Conservation (phyloP, 2,797 vertebrate species). For the Siniperca undulata region DNA sequence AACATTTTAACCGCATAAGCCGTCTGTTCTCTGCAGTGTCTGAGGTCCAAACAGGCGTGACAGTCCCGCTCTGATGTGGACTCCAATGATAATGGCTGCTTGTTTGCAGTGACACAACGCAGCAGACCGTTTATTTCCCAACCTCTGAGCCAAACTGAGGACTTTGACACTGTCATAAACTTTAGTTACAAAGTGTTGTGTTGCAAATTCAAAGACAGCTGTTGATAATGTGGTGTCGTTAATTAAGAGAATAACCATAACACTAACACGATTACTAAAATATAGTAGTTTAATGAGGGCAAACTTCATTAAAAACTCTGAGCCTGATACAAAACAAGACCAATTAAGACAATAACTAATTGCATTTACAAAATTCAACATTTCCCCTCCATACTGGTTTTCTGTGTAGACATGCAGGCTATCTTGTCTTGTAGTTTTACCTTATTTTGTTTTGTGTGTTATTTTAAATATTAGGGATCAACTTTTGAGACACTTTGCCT, state of each 20-base stretch:
- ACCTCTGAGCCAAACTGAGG: not conserved
- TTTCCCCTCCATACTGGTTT: not conserved
- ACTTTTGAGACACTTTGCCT: not conserved
- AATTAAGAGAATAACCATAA: not conserved
- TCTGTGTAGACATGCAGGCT: not conserved
- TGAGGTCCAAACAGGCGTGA: too few species aligned
- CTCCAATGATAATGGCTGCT: not conserved
- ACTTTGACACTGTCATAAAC: conserved; percentile 10
- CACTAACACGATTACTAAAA: not conserved
- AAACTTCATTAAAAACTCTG: not conserved
- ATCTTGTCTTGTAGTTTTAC: not conserved
- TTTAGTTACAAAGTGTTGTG: too few species aligned
- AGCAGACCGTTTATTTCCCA: not conserved
- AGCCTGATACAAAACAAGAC: not conserved
- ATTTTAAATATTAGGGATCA: not conserved
- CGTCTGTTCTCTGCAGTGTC: not conserved
- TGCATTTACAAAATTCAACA: not conserved
- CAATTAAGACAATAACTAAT: not conserved
- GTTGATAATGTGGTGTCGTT: not conserved
- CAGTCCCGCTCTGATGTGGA: not conserved
- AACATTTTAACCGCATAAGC: conserved; percentile 62
- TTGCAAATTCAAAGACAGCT: too few species aligned
- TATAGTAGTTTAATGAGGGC: not conserved
- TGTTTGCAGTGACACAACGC: not conserved
- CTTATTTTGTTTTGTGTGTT: not conserved